phyloP scores from a whole-genome alignment of 2,797 vertebrate genomes.

The Echiichthys vipera region DNA sequence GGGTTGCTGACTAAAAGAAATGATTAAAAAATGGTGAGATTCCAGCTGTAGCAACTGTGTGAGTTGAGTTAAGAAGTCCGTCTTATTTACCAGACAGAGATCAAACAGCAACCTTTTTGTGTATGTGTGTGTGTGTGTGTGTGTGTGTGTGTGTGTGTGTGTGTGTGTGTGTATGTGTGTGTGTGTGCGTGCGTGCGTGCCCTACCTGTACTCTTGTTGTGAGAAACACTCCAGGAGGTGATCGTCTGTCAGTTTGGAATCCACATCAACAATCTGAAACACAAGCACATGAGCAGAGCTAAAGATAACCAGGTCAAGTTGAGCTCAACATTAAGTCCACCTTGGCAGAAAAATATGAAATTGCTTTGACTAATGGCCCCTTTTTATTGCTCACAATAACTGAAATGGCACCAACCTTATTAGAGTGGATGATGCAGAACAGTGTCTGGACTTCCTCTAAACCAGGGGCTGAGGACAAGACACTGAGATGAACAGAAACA shows the following conservation, averaged over 20 bases:
- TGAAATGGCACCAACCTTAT: conserved; percentile 57
- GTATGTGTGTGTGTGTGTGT: not conserved
- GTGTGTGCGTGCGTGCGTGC: not conserved
- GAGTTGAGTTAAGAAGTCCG: not conserved
- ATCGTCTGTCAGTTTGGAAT: conserved; percentile 57
- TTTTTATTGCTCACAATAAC: not conserved
- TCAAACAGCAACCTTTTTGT: not conserved
- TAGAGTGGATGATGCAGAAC: conserved; percentile 61
- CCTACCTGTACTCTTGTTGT: conserved; percentile 75
- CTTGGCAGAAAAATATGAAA: not conserved
- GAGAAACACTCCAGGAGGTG: conserved; percentile 71
- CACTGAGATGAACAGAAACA: conserved; percentile 47
- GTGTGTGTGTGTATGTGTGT: not conserved
- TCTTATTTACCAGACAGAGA: not conserved
- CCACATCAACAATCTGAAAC: conserved; percentile 67
- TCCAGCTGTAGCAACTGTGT: not conserved
- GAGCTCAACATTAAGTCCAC: not conserved
- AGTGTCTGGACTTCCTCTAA: conserved; percentile 62
- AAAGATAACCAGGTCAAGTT: not conserved
- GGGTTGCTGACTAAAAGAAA: too few relatives aligned
- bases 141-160: not conserved
- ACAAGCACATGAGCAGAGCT: conserved; percentile 11
- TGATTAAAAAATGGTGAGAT: too few relatives aligned
- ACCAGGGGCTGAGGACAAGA: conserved; percentile 63
- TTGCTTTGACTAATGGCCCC: not conserved